A percentile compares a stretch with the other conserved stretches of the same genome.
phyloP scores from a whole-genome alignment of 1,140 invertebrate genomes.

The Latrodectus geometricus region DNA sequence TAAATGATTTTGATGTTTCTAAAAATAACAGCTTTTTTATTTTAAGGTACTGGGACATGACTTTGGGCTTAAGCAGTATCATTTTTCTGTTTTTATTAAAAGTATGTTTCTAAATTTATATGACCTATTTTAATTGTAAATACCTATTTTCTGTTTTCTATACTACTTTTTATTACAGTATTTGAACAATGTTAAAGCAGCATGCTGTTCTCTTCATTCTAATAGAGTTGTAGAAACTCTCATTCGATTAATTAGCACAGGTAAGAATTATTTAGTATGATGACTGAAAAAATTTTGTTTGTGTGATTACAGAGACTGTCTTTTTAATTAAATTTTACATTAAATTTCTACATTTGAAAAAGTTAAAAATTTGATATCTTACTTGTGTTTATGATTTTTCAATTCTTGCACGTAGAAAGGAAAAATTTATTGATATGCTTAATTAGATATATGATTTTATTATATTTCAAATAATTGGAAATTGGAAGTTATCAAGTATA shows the following conservation, averaged over 20 bases:
- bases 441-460: too few relatives aligned
- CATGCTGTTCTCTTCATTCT: not conserved
- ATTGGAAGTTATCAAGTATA: too few relatives aligned
- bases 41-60: constrained; percentile 60
- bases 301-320: not conserved
- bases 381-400: too few relatives aligned
- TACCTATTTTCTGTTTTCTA: not conserved
- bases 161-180: constrained; percentile 19
- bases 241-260: constrained; percentile 17
- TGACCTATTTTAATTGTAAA: not conserved
- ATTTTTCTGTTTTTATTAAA: constrained; percentile 58
- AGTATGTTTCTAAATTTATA: constrained; percentile 52
- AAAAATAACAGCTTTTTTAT: not conserved
- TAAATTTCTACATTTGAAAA: not conserved
- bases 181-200: constrained; percentile 12
- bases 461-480: too few relatives aligned
- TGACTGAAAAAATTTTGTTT: too few relatives aligned
- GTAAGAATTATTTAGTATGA: not conserved
- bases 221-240: constrained; percentile 33
- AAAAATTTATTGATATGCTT: too few relatives aligned
- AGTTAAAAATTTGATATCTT: too few relatives aligned
- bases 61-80: constrained; percentile 64
- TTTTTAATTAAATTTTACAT: not conserved
- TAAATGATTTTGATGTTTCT: too few relatives aligned
- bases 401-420: too few relatives aligned